These are phyloP conservation scores for Limnothrissa miodon DNA, from an alignment of 2,113 vertebrate genomes.

Conservation along the genomic window DNA sequence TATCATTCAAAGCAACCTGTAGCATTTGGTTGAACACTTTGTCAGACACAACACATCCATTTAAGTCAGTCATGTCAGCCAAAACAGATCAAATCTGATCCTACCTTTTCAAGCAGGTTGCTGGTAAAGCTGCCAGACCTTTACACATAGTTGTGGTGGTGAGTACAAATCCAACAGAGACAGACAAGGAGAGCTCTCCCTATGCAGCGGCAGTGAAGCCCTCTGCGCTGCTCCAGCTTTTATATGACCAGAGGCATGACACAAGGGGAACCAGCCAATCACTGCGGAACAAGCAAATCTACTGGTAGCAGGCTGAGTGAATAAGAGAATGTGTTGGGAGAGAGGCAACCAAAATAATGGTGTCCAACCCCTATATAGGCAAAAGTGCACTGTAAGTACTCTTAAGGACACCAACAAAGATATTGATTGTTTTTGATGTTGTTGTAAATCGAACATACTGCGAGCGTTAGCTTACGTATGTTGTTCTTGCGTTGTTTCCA, in stretches of 20 bases:
- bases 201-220: conserved; percentile 41
- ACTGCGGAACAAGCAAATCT: background rate
- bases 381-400: background rate
- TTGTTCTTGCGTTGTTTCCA: too few species aligned
- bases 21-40: too few species aligned
- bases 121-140: conserved; percentile 87
- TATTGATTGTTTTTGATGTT: background rate
- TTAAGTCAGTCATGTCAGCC: background rate
- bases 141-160: conserved; percentile 81
- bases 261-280: conserved; percentile 59
- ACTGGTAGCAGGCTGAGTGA: background rate
- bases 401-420: background rate
- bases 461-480: too few species aligned
- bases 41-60: too few species aligned
- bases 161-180: conserved; percentile 51
- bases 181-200: conserved; percentile 21
- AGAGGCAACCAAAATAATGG: background rate
- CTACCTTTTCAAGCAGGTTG: conserved; percentile 93
- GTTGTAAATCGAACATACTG: too few species aligned
- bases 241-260: conserved; percentile 52
- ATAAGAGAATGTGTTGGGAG: background rate
- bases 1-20: background rate
- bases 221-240: conserved; percentile 56
- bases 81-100: conserved; percentile 39
- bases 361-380: background rate